Evolutionary conservation across 2,888 invertebrate genomes (phyloP).

Genomic region (Platerodrilus igneus): DNA sequence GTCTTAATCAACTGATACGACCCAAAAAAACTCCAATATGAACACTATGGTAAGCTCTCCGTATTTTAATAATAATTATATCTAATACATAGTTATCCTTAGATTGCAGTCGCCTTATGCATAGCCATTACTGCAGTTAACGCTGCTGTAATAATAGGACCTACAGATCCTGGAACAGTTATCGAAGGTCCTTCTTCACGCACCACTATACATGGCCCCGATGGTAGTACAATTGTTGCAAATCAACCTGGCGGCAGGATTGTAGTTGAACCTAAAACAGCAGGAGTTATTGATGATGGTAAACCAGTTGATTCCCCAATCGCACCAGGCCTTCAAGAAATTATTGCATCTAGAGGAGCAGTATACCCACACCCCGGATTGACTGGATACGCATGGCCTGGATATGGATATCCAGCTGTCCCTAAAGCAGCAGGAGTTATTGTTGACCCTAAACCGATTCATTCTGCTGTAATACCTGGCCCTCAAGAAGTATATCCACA

Average conservation of each 20-base stretch:
- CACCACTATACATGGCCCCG: constrained; percentile 32
- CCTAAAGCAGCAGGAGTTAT: background rate
- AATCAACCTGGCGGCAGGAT: constrained; percentile 32
- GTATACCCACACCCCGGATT: constrained; percentile 5
- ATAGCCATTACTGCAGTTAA: constrained; percentile 27
- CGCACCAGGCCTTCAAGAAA: constrained; percentile 3
- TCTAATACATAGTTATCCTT: constrained; percentile 4
- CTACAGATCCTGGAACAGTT: constrained; percentile 30
- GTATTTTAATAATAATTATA: background rate
- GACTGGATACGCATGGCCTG: background rate
- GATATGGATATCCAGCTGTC: constrained; percentile 5
- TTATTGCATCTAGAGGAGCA: constrained; percentile 5
- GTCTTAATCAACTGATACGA: constrained; percentile 13
- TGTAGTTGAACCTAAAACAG: background rate
- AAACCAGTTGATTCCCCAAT: constrained; percentile 6
- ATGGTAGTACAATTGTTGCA: constrained; percentile 33
- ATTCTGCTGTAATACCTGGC: too few species aligned
- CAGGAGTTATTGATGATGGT: background rate
- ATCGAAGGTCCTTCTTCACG: constrained; percentile 32
- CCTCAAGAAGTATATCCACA: too few species aligned
- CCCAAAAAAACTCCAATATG: too few species aligned
- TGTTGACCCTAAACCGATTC: background rate
- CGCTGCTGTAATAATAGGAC: constrained; percentile 28
- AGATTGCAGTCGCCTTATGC: constrained; percentile 23
- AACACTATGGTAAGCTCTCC: constrained; percentile 8